A percentile compares a stretch with the other conserved stretches of the same genome.
phyloP scores from a whole-genome alignment of 2,113 vertebrate genomes.

The Bucco capensis region DNA sequence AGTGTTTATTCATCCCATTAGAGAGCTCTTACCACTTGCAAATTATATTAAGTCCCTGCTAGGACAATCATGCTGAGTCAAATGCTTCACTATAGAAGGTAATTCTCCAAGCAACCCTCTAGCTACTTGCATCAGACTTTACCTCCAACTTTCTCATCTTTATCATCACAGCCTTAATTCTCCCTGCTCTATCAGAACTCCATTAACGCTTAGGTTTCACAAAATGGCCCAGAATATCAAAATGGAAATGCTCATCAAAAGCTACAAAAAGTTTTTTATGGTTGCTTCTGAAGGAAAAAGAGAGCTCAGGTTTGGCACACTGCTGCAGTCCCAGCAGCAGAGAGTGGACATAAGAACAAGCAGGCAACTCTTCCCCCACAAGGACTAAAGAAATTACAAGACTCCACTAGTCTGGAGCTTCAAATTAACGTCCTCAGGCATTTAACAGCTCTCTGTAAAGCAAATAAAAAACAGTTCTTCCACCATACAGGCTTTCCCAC shows the following conservation, averaged over 20 bases:
- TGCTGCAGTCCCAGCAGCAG: background rate
- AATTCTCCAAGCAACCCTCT: background rate
- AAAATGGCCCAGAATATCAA: background rate
- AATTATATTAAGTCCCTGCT: background rate
- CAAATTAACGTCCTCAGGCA: background rate
- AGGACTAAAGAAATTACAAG: background rate
- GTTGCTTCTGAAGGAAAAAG: background rate
- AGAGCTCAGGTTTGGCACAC: background rate
- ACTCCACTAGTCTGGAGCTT: background rate
- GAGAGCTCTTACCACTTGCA: background rate
- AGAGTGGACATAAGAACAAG: background rate
- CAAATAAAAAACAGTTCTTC: background rate
- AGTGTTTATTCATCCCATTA: conserved; percentile 17
- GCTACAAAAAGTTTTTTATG: background rate
- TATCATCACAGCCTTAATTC: background rate
- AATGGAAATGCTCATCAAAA: background rate
- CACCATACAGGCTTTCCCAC: background rate
- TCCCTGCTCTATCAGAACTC: background rate
- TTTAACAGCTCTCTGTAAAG: background rate
- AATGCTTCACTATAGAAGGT: background rate
- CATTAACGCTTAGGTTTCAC: background rate
- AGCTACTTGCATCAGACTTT: background rate
- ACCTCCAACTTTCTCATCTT: background rate
- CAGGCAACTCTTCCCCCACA: background rate
- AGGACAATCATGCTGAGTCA: background rate